These are phyloP conservation scores for Aptenodytes patagonicus DNA, from an alignment of 2,113 vertebrate species.

Conservation along the genomic window DNA sequence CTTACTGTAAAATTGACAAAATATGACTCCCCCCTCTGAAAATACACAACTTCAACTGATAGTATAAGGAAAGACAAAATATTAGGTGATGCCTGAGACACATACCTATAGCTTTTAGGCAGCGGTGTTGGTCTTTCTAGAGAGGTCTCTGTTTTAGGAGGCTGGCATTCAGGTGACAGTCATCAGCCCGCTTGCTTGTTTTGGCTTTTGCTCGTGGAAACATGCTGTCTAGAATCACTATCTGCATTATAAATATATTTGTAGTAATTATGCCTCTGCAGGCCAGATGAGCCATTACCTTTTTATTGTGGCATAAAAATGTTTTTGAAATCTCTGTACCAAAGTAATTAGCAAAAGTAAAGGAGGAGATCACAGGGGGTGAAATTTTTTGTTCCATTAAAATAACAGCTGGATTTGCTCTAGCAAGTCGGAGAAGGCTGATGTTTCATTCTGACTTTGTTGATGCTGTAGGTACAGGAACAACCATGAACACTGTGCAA, in stretches of 20 bases:
- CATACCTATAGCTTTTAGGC: not conserved
- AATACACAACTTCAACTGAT: accelerated
- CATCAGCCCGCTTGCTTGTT: not conserved
- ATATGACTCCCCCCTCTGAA: not conserved
- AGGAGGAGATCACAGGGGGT: not conserved
- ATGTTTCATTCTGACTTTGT: constrained; percentile 37
- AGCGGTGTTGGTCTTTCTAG: not conserved
- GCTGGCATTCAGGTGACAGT: not conserved
- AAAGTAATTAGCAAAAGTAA: constrained; percentile 29
- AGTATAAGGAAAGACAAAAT: not conserved
- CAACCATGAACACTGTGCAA: not conserved
- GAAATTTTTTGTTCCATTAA: constrained; percentile 25
- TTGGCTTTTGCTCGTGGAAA: not conserved
- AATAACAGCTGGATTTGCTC: constrained; percentile 21
- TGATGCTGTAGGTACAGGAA: constrained; percentile 31
- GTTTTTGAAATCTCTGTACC: not conserved
- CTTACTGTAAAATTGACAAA: not conserved
- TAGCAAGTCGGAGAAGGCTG: constrained; percentile 28
- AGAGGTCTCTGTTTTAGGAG: not conserved
- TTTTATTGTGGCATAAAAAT: constrained; percentile 22
- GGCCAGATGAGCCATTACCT: not conserved
- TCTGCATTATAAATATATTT: not conserved
- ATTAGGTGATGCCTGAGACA: not conserved
- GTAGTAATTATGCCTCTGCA: not conserved
- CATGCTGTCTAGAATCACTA: not conserved